Evolutionary conservation across 2,888 invertebrate species (phyloP).

Genomic region (Galeopsomyia nigrocyanea): DNA sequence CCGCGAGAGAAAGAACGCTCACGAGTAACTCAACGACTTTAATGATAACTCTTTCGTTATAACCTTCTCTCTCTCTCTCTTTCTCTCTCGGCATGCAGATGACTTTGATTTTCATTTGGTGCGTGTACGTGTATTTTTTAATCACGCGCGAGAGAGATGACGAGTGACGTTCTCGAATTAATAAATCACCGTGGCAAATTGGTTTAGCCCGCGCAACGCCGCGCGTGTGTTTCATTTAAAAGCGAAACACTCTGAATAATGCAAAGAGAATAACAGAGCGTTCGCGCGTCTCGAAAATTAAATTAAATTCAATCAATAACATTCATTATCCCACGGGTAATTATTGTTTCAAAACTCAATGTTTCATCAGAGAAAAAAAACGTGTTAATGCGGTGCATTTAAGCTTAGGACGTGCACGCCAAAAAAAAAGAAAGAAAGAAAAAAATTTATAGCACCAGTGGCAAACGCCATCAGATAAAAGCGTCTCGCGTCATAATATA

Average conservation of each 20-base stretch:
- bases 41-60: conserved; percentile 35
- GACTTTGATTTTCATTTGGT: conserved; percentile 32
- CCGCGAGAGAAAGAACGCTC: conserved; percentile 21
- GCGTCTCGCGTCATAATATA: conserved; percentile 61
- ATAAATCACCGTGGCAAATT: conserved; percentile 28
- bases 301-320: conserved; percentile 3
- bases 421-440: too few species aligned
- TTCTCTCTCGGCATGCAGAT: conserved; percentile 20
- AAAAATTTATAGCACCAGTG: conserved; percentile 65
- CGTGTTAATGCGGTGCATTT: conserved; percentile 56
- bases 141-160: conserved; percentile 12
- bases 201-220: conserved; percentile 6
- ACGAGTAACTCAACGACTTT: conserved; percentile 45
- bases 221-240: not conserved
- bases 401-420: conserved; percentile 60
- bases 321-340: not conserved
- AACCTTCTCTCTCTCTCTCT: too few species aligned
- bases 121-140: conserved; percentile 27
- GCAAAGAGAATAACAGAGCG: too few species aligned
- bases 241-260: conserved; percentile 22
- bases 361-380: not conserved
- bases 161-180: conserved; percentile 19
- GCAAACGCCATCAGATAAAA: conserved; percentile 66
- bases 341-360: conserved; percentile 1
- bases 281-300: not conserved